phyloP scores from a whole-genome alignment of 2,797 vertebrate species.

The Natrix natrix region DNA sequence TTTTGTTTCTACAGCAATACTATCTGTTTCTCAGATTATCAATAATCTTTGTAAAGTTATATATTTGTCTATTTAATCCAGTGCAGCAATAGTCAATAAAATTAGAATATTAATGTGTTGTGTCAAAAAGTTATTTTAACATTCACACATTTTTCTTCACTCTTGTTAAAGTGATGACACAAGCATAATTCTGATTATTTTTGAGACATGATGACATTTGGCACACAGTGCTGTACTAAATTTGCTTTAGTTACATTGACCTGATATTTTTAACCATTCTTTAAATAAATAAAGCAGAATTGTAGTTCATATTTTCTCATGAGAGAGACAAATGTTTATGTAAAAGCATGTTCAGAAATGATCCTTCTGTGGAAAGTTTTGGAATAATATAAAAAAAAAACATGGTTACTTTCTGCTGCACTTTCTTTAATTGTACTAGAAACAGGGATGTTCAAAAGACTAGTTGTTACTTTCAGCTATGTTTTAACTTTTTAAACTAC shows the following conservation, averaged over 20 bases:
- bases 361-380: slow-evolving; percentile 20
- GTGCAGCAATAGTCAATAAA: slow-evolving; percentile 23
- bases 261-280: slow-evolving; percentile 28
- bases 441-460: not conserved
- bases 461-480: not conserved
- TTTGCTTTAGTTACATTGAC: slow-evolving; percentile 21
- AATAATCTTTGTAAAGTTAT: not conserved
- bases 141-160: not conserved
- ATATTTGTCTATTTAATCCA: not conserved
- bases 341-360: slow-evolving; percentile 56
- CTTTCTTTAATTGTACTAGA: slow-evolving; percentile 34
- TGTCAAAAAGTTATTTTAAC: slow-evolving; percentile 8
- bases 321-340: slow-evolving; percentile 58
- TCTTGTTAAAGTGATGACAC: slow-evolving; percentile 21
- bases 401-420: slow-evolving; percentile 50
- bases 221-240: slow-evolving; percentile 33
- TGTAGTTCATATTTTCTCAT: slow-evolving; percentile 61
- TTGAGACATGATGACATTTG: slow-evolving; percentile 20
- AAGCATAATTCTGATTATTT: slow-evolving; percentile 5
- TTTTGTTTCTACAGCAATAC: slow-evolving; percentile 23
- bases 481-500: not conserved
- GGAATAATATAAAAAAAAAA: slow-evolving; percentile 54
- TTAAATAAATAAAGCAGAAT: slow-evolving; percentile 31
- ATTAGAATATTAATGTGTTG: slow-evolving; percentile 14
- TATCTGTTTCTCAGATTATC: not conserved